Evolutionary conservation across 2,113 vertebrate species (phyloP).

Genomic region (Engraulis encrasicolus): DNA sequence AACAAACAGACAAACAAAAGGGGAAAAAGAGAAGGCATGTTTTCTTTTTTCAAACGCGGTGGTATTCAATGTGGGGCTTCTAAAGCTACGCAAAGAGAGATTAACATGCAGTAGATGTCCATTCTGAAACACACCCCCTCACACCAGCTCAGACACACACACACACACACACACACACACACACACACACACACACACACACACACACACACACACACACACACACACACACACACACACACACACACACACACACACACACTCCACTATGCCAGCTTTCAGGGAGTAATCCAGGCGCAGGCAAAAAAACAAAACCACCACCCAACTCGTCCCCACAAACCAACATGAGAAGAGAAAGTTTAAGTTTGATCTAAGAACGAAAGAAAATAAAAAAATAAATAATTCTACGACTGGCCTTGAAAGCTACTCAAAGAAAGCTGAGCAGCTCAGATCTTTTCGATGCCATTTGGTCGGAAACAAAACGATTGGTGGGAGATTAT

Average conservation of each 20-base stretch:
- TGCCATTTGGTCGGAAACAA: constrained; percentile 5
- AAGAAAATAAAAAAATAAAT: no score
- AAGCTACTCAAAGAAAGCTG: neutral
- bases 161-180: neutral
- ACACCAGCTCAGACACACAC: no score
- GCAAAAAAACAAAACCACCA: neutral
- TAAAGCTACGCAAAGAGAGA: constrained; percentile 38
- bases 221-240: no score
- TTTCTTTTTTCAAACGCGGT: constrained; percentile 55
- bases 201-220: no score
- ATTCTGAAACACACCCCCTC: no score
- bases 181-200: no score
- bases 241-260: neutral
- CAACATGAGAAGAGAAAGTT: neutral
- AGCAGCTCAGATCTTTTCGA: neutral
- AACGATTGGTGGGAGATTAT: constrained; percentile 3
- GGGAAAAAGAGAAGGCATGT: constrained; percentile 58
- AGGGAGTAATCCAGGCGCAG: neutral
- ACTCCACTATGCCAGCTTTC: neutral
- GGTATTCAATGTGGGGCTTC: constrained; percentile 58
- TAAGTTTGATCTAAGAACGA: no score
- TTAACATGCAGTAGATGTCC: neutral
- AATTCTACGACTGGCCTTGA: neutral
- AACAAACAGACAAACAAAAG: constrained; percentile 51
- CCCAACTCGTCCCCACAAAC: neutral